Evolutionary conservation across 1,140 invertebrate species (phyloP), one percentile per base, ranked within the genome.

Genomic region (Proctacanthus coquilletti): DNA sequence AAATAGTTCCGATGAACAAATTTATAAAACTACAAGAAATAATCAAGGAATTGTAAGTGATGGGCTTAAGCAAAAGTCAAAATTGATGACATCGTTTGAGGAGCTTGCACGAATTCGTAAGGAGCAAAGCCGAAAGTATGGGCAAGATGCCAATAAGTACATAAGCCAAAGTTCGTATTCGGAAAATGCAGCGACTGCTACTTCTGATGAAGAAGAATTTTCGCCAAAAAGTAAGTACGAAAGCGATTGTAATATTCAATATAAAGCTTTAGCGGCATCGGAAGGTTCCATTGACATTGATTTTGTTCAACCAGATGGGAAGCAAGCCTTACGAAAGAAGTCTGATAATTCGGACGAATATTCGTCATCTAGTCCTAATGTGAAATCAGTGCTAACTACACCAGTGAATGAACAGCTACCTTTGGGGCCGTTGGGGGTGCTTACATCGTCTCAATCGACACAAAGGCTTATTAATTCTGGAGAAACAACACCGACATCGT

Each of bases 401-500:
- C 40, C 40, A 40, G 31, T 40, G 4, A 40, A 40, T 21, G 40
- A 41, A 19, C 13, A 9, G n/a, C 21, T 41, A 32, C 40, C 40
- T 19, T 32, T 37, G 14, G 20, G 34, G 17, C 14, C 23, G 13
- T 32, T 15, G 17, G 35, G 18, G 17, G 23, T 27, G 23, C 8
- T 27, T 8, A 13, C 13, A 9, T 27, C 23, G 13, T 27, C 23
- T 9, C 23, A 27, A 13, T 32, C 37, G 18, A 10, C 21, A 27
- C 29, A 13, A 17, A 36, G 15, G 15, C 15, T 32, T 9, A 6
- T 6, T 6, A 8, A 9, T 11, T 32, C 13, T 11, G 31, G 31
- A 9, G 31, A 32, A 8, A 8, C 13, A 8, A 6, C 6, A 14
- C 31, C 31, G 15, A 32, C 6, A 32, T 8, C 31, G 13, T 11